Evolutionary conservation across 2,888 invertebrate species (phyloP).

Genomic region (Shargacucullia verbasci): DNA sequence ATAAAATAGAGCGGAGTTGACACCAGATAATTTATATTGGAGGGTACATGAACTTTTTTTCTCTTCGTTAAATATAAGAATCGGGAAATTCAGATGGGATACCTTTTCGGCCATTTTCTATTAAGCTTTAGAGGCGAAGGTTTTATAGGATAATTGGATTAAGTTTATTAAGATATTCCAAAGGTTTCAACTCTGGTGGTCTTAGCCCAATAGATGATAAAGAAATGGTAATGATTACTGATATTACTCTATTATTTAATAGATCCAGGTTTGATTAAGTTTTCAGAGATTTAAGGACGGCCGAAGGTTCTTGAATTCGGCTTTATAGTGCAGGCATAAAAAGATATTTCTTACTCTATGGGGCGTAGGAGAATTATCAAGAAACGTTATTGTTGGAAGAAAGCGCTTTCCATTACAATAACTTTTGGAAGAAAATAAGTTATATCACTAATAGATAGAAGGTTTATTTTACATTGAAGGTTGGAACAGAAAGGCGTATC

Average conservation of each 20-base stretch:
- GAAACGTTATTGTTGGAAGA: too few species aligned
- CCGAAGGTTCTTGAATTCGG: too few species aligned
- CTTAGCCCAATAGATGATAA: conserved; percentile 54
- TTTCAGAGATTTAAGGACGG: conserved; percentile 43
- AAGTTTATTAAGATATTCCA: conserved; percentile 68
- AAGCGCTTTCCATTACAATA: too few species aligned
- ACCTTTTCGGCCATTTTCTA: conserved; percentile 50
- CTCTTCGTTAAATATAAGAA: conserved; percentile 65
- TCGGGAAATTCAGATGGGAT: conserved; percentile 60
- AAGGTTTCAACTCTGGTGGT: conserved; percentile 38
- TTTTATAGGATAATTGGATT: conserved; percentile 69
- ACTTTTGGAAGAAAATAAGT: too few species aligned
- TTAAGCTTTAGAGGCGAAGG: conserved; percentile 40
- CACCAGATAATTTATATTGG: conserved; percentile 78
- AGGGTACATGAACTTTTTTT: conserved; percentile 59
- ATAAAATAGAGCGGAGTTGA: conserved; percentile 68
- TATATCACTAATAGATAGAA: too few species aligned
- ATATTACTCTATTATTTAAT: conserved; percentile 36
- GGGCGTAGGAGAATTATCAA: too few species aligned
- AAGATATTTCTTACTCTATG: too few species aligned
- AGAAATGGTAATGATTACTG: conserved; percentile 40
- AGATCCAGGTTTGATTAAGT: conserved; percentile 26
- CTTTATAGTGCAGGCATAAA: too few species aligned
- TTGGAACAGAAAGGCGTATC: too few species aligned
- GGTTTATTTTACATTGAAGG: too few species aligned